A percentile compares a stretch with the other conserved stretches of the same genome.
Evolutionary conservation across 2,797 vertebrate genomes (phyloP).

Genomic region (Darevskia nairensis): DNA sequence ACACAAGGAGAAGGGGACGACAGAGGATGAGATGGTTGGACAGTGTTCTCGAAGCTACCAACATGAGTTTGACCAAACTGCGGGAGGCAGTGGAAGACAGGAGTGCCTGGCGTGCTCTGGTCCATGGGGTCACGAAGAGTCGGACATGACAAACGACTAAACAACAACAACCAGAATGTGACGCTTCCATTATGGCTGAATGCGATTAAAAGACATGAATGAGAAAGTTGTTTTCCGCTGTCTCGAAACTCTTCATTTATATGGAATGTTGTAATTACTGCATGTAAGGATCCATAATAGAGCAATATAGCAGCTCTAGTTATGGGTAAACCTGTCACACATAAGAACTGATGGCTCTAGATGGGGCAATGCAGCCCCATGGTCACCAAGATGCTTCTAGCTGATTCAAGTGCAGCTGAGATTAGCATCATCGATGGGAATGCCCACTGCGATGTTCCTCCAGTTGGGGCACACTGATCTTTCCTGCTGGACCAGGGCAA

Average conservation of each 20-base stretch:
- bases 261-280: neutral
- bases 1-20: no score
- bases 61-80: no score
- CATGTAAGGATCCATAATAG: conserved; percentile 16
- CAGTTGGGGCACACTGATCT: neutral
- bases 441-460: neutral
- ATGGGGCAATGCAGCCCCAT: neutral
- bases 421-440: neutral
- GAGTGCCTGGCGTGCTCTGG: no score
- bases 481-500: neutral
- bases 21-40: no score
- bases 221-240: neutral
- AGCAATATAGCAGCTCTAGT: neutral
- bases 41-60: no score
- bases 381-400: neutral
- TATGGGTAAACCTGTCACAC: neutral
- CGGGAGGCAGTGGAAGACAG: no score
- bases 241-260: conserved; percentile 2
- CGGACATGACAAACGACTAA: no score
- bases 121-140: no score
- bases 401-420: neutral
- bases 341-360: neutral
- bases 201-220: conserved; percentile 36
- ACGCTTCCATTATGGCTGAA: conserved; percentile 21
- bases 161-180: conserved; percentile 8